Evolutionary conservation across 2,113 vertebrate species (phyloP).

Genomic region (Ailurus styani): DNA sequence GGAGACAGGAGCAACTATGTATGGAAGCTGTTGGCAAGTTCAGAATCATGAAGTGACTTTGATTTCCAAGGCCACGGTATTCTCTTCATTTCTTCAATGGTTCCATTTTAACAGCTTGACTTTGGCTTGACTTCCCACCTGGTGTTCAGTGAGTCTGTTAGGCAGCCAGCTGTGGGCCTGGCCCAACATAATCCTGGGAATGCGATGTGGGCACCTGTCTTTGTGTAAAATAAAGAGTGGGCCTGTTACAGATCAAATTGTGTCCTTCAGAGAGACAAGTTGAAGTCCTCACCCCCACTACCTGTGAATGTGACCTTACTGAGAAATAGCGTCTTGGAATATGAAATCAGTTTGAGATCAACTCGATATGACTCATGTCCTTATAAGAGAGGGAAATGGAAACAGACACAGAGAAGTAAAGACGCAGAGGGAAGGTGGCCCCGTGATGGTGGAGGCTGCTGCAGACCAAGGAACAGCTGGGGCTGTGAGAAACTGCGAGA

Average conservation of each 20-base stretch:
- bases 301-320: not conserved
- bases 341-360: not conserved
- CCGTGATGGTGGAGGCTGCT: not conserved
- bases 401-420: not conserved
- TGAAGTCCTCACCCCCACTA: not conserved
- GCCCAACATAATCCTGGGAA: not conserved
- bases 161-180: not conserved
- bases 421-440: not conserved
- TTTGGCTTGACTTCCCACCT: not conserved
- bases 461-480: not conserved
- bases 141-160: not conserved
- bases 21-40: not conserved
- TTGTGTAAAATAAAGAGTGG: not conserved
- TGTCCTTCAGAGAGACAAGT: not conserved
- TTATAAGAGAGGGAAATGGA: not conserved
- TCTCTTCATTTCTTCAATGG: not conserved
- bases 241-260: not conserved
- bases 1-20: not conserved
- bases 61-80: not conserved
- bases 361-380: not conserved
- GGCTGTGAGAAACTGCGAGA: fast-evolving
- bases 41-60: no score
- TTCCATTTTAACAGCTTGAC: not conserved
- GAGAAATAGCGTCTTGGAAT: not conserved
- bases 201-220: not conserved